phyloP scores from a whole-genome alignment of 1,140 invertebrate genomes.

The Zaprionus vittiger region DNA sequence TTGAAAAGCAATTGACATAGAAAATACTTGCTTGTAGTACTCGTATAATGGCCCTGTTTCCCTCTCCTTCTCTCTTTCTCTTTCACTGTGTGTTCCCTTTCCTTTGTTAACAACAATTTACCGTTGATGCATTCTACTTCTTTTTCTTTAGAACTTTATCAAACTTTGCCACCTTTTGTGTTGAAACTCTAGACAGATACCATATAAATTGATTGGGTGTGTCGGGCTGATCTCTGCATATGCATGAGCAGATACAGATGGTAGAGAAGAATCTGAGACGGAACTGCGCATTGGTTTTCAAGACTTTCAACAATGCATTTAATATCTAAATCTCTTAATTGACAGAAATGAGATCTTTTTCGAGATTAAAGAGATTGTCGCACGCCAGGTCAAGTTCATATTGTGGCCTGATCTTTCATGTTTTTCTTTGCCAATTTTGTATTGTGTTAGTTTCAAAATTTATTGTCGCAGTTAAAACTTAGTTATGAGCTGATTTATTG shows the following conservation, averaged over 20 bases:
- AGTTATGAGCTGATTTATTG: slow-evolving; percentile 20
- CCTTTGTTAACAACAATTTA: slow-evolving; percentile 8
- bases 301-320: slow-evolving; percentile 1
- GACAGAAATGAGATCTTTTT: slow-evolving; percentile 4
- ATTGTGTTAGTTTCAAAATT: slow-evolving; percentile 2
- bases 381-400: slow-evolving; percentile 35
- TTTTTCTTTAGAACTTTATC: slow-evolving; percentile 37
- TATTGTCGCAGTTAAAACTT: background rate
- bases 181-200: slow-evolving; percentile 3
- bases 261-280: background rate
- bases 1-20: slow-evolving; percentile 60
- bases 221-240: slow-evolving; percentile 6
- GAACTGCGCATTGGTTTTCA: background rate
- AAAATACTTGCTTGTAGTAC: slow-evolving; percentile 50
- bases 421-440: background rate
- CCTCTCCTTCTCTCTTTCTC: background rate
- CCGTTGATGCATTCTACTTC: slow-evolving; percentile 29
- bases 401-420: background rate
- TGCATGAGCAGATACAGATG: slow-evolving; percentile 4
- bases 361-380: slow-evolving; percentile 3
- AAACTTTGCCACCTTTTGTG: slow-evolving; percentile 32
- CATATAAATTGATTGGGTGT: slow-evolving; percentile 27
- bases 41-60: slow-evolving; percentile 17
- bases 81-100: background rate
- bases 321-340: slow-evolving; percentile 13